These are phyloP conservation scores for Ectemnius cavifrons DNA, from an alignment of 2,888 invertebrate species.

Conservation along the genomic window DNA sequence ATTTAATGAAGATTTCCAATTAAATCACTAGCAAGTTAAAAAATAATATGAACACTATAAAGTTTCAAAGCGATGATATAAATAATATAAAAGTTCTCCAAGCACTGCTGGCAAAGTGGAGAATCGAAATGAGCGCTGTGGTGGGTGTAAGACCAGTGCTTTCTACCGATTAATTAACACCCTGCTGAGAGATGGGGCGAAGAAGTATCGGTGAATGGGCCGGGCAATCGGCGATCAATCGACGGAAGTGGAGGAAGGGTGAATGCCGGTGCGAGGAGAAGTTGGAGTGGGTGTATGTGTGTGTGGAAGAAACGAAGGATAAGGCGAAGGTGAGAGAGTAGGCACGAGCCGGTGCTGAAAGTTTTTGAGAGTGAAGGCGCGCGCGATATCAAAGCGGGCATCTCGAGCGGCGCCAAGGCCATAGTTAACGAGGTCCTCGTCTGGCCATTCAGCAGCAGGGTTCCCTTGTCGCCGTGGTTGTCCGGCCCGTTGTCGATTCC, in stretches of 20 bases:
- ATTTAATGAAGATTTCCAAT: slow-evolving; percentile 57
- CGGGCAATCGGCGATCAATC: slow-evolving; percentile 3
- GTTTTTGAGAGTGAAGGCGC: slow-evolving; percentile 42
- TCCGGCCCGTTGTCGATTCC: slow-evolving; percentile 48
- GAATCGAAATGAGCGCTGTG: no score
- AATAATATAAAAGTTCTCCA: slow-evolving; percentile 33
- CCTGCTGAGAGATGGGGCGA: background rate
- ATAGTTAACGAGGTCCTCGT: slow-evolving; percentile 72
- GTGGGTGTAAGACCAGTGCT: background rate
- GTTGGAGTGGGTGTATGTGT: no score
- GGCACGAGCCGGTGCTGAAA: slow-evolving; percentile 40
- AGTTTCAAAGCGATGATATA: no score
- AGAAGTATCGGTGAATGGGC: slow-evolving; percentile 3
- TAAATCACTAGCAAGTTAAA: slow-evolving; percentile 18
- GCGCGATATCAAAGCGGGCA: slow-evolving; percentile 69
- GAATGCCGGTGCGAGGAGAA: background rate
- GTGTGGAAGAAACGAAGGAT: background rate
- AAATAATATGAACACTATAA: no score
- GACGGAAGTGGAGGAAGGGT: background rate
- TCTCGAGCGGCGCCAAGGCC: slow-evolving; percentile 72
- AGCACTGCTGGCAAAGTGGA: no score
- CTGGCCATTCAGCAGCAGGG: slow-evolving; percentile 65
- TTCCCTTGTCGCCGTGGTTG: slow-evolving; percentile 48
- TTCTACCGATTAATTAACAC: background rate
- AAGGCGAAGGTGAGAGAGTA: slow-evolving; percentile 44